A percentile compares a stretch with the other conserved stretches of the same genome.
phyloP scores from a whole-genome alignment of 1,140 invertebrate genomes.

The Hyles euphorbiae region DNA sequence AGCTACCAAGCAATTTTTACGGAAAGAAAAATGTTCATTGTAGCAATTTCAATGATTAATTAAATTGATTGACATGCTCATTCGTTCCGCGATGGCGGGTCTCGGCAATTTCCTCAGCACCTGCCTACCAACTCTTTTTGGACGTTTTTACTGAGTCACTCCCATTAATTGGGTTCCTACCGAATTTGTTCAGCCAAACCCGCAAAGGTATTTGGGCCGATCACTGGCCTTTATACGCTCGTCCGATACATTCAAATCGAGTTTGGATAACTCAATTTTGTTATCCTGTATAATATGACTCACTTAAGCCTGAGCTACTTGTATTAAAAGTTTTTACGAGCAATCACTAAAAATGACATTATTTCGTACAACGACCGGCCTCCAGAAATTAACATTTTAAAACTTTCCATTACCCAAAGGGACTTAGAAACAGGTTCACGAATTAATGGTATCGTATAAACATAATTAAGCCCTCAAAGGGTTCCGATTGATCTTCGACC shows the following conservation, averaged over 20 bases:
- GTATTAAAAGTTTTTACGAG: slow-evolving; percentile 15
- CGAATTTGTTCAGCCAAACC: slow-evolving; percentile 46
- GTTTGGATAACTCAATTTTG: slow-evolving; percentile 6
- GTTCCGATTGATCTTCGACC: slow-evolving; percentile 48
- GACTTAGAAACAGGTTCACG: slow-evolving; percentile 39
- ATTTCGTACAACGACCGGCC: slow-evolving; percentile 11
- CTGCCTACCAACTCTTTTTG: slow-evolving; percentile 42
- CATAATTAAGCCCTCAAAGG: slow-evolving; percentile 67
- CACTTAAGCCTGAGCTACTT: not conserved
- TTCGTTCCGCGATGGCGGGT: slow-evolving; percentile 56
- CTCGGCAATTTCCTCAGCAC: slow-evolving; percentile 42
- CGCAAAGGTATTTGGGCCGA: slow-evolving; percentile 29
- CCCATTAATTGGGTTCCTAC: slow-evolving; percentile 54
- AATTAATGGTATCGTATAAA: slow-evolving; percentile 61
- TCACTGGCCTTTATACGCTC: slow-evolving; percentile 21
- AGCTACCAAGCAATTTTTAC: slow-evolving; percentile 17
- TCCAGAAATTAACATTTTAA: slow-evolving; percentile 13
- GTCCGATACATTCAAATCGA: slow-evolving; percentile 6
- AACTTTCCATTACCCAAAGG: slow-evolving; percentile 22
- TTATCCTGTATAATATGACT: slow-evolving; percentile 5
- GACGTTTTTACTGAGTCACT: slow-evolving; percentile 65
- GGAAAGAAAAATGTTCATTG: slow-evolving; percentile 34
- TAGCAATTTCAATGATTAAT: slow-evolving; percentile 61
- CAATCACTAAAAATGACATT: slow-evolving; percentile 24
- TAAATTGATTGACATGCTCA: slow-evolving; percentile 59